phyloP scores from a whole-genome alignment of 2,113 vertebrate species.

The Apteryx mantelli region DNA sequence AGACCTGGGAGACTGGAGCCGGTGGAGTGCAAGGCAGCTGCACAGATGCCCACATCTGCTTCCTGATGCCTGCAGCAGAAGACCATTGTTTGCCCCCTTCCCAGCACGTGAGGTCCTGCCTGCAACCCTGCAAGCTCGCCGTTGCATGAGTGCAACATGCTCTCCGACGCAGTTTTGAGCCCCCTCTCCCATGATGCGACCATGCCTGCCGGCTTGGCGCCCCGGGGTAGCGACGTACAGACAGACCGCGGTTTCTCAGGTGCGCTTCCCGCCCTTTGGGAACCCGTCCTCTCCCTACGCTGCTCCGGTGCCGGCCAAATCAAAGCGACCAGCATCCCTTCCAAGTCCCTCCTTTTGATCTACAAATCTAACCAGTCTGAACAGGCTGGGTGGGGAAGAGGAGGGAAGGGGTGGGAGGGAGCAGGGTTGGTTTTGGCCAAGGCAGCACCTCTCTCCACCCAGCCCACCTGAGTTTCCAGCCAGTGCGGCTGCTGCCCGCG shows the following conservation, averaged over 20 bases:
- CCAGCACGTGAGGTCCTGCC: background rate
- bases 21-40: background rate
- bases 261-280: background rate
- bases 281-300: background rate
- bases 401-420: background rate
- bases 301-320: background rate
- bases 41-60: background rate
- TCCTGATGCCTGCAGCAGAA: background rate
- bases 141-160: rapidly evolving
- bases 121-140: background rate
- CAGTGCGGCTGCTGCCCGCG: background rate
- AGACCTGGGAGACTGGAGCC: background rate
- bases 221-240: background rate
- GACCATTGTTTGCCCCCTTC: rapidly evolving
- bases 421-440: background rate
- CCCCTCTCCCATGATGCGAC: background rate
- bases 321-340: background rate
- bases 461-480: constrained; percentile 32
- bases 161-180: background rate
- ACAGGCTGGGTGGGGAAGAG: background rate
- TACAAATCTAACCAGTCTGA: background rate
- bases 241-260: rapidly evolving
- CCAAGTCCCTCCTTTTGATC: background rate
- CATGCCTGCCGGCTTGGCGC: background rate
- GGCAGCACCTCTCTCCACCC: background rate